These are phyloP conservation scores for Diaperis boleti DNA, from an alignment of 2,888 invertebrate species.

Conservation along the genomic window DNA sequence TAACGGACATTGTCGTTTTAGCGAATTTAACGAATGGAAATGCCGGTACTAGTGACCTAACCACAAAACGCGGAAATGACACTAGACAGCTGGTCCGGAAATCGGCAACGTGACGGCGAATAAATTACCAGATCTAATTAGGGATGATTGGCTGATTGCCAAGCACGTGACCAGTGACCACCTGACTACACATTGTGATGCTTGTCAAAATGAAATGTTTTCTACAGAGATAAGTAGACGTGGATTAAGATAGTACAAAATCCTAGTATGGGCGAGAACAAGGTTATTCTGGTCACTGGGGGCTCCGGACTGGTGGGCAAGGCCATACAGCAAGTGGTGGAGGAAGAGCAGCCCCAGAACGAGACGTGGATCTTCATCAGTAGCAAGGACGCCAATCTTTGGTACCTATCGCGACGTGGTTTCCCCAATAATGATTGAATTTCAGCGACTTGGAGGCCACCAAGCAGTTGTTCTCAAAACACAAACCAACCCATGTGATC, in stretches of 20 bases:
- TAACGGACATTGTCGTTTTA: constrained; percentile 75
- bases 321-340: constrained; percentile 82
- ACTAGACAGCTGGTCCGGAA: not conserved
- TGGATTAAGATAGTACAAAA: constrained; percentile 42
- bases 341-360: constrained; percentile 69
- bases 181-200: too few species aligned
- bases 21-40: not conserved
- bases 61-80: not conserved
- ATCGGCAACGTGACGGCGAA: not conserved
- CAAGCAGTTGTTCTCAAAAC: constrained; percentile 80
- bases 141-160: not conserved
- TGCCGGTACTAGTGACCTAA: constrained; percentile 8
- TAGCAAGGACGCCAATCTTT: constrained; percentile 93
- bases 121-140: too few species aligned
- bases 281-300: constrained; percentile 91
- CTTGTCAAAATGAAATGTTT: too few species aligned
- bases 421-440: constrained; percentile 46
- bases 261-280: constrained; percentile 60
- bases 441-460: constrained; percentile 81
- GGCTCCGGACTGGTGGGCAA: constrained; percentile 95
- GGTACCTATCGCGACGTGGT: constrained; percentile 69
- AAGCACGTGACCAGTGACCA: too few species aligned
- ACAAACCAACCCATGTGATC: constrained; percentile 94
- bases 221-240: too few species aligned
- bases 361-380: constrained; percentile 93